Base-by-base conservation (phyloP, 2,113 vertebrate species). In the Mesembrinibis cayennensis region DNA sequence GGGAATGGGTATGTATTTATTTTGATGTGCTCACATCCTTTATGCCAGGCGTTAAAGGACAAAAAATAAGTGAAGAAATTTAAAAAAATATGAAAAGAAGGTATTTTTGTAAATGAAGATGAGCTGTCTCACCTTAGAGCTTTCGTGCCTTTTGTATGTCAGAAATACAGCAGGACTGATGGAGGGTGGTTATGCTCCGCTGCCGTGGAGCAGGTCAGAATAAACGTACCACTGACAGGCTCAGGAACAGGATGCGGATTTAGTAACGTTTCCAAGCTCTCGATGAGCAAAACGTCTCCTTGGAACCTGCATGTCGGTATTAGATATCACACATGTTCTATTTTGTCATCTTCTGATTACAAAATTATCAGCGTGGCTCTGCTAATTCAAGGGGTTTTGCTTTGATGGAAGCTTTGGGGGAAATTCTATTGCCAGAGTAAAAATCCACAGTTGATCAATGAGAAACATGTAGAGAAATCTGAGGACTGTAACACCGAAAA, bases 1-100 rank as follows among this genome's bases (percentile, higher is more conserved):
- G 79, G 69, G 56, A 9, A 19, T 2, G 77, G 61, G 25, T 4
- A 2, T 5, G 42, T 2, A 2, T 4, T 20, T 4, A 4, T 7
- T 9, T 29, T 52, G 25, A 10, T 36, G 81, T 4, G 77, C 61
- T 36, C 53, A 29, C 95, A 49, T 26, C 84, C 77, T 30, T 42
- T 17, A 18, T 21, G 72, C 2, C 70, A 7, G 83, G 73, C 73
- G 44, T 22, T 47, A 34, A 27, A 27, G 8, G 49, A 3, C 40
- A 79, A n/a, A 55, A n/a, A 50, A 14, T 1, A 13, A 50, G 34
- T 2, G 42, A n/a, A 77, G 56, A 47, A 0, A 10, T 16, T 13
- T 3, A 9, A 29, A 53, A 7, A 36, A 45, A 65, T 4, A 5
- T 2, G 66, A 13, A 3, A 5, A 34, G 36, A 15, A 52, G 82